Conservation (phyloP, 2,888 invertebrate species). For the Tryphoninae sp. region DNA sequence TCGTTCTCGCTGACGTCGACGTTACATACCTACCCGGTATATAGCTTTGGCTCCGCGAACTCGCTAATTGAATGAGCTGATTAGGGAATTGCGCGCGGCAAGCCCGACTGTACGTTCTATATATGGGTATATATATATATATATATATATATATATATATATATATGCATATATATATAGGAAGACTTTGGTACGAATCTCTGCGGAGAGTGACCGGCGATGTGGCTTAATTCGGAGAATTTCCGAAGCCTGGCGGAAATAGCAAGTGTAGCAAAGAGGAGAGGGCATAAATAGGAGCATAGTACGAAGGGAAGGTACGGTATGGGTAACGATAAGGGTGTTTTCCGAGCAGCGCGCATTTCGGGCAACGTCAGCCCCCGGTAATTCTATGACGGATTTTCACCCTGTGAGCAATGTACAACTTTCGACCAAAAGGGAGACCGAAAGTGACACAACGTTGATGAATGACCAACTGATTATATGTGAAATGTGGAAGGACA, state of each 20-base stretch:
- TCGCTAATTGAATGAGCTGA: slow-evolving; percentile 67
- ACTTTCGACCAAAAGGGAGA: not conserved
- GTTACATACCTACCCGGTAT: slow-evolving; percentile 26
- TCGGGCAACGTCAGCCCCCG: not conserved
- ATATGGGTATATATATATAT: not conserved
- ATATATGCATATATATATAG: slow-evolving; percentile 1
- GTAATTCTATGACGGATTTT: not conserved
- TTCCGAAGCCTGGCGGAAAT: slow-evolving; percentile 38
- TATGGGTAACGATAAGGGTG: slow-evolving; percentile 11
- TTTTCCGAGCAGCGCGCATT: not conserved
- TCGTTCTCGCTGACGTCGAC: slow-evolving; percentile 52
- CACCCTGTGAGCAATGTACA: not conserved
- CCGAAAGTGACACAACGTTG: not conserved
- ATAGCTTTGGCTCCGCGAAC: slow-evolving; percentile 52
- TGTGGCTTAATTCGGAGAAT: slow-evolving; percentile 60
- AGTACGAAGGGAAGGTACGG: slow-evolving; percentile 6
- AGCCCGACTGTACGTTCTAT: not conserved
- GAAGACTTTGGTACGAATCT: slow-evolving; percentile 51
- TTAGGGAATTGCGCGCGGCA: slow-evolving; percentile 56
- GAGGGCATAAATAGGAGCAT: not conserved
- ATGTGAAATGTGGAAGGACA: not conserved
- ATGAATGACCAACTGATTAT: not conserved
- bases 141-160: not conserved
- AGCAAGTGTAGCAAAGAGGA: slow-evolving; percentile 6
- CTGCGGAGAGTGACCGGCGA: slow-evolving; percentile 54